phyloP scores from a whole-genome alignment of 1,140 invertebrate genomes.

The Protaetia brevitarsis region DNA sequence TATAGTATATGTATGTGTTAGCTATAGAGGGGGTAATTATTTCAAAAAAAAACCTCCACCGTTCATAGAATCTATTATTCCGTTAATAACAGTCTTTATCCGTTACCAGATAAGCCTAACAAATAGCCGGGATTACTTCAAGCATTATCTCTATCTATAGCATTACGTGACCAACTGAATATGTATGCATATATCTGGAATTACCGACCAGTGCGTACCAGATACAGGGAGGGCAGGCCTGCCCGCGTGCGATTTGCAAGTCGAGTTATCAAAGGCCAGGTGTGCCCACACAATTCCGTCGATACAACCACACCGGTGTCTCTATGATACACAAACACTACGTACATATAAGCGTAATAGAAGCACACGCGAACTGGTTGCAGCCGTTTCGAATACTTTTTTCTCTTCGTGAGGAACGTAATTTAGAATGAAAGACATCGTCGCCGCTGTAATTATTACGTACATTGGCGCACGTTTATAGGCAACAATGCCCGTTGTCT shows the following conservation, averaged over 20 bases:
- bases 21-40: too few species aligned
- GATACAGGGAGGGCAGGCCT: neutral
- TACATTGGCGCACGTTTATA: neutral
- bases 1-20: too few species aligned
- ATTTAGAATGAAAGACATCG: conserved; percentile 5
- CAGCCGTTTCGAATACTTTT: neutral
- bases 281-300: conserved; percentile 5
- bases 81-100: conserved; percentile 9
- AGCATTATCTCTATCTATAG: conserved; percentile 5
- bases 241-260: neutral
- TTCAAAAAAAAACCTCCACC: neutral
- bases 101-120: conserved; percentile 10
- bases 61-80: conserved; percentile 8
- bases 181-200: neutral
- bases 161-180: conserved; percentile 14
- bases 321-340: neutral
- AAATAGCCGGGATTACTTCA: conserved; percentile 12
- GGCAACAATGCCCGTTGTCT: too few species aligned
- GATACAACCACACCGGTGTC: neutral
- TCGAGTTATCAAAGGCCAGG: conserved; percentile 8
- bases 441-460: conserved; percentile 8
- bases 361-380: neutral
- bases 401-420: neutral
- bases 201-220: neutral
- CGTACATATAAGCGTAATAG: too few species aligned